Percentiles rank a stretch among this genome's conserved stretches.
These are phyloP conservation scores for Gracilinanus agilis DNA, from an alignment of 2,113 vertebrate species.

Conservation along the genomic window DNA sequence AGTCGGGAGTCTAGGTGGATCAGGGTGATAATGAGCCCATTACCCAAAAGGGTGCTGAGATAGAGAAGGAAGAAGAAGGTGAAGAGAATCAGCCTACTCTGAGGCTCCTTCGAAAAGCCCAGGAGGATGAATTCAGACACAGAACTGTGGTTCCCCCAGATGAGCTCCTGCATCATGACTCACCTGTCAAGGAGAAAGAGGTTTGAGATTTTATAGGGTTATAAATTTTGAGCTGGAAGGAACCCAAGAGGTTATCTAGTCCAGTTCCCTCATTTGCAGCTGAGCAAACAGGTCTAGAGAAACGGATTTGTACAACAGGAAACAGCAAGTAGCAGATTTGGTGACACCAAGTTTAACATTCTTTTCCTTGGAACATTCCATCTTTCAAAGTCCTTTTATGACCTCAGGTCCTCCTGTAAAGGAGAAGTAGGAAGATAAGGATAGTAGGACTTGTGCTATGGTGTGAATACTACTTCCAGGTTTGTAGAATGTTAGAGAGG, in stretches of 20 bases:
- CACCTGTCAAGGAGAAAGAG: constrained; percentile 15
- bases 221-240: background rate
- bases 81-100: constrained; percentile 61
- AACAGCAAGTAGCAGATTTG: background rate
- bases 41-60: constrained; percentile 63
- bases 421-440: background rate
- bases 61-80: constrained; percentile 68
- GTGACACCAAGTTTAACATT: background rate
- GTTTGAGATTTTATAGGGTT: background rate
- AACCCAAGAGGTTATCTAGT: background rate
- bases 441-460: background rate
- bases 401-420: background rate
- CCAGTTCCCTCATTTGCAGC: background rate
- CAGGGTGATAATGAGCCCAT: constrained; percentile 62
- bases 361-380: background rate
- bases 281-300: background rate
- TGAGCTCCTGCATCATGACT: constrained; percentile 45
- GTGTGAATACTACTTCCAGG: background rate
- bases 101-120: constrained; percentile 67
- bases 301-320: background rate
- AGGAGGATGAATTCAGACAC: constrained; percentile 70
- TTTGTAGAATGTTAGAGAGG: background rate
- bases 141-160: constrained; percentile 67
- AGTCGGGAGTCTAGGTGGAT: constrained; percentile 69
- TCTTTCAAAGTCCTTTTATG: background rate